These are phyloP conservation scores for Intellagama lesueurii DNA, from an alignment of 2,797 vertebrate genomes.

Conservation along the genomic window DNA sequence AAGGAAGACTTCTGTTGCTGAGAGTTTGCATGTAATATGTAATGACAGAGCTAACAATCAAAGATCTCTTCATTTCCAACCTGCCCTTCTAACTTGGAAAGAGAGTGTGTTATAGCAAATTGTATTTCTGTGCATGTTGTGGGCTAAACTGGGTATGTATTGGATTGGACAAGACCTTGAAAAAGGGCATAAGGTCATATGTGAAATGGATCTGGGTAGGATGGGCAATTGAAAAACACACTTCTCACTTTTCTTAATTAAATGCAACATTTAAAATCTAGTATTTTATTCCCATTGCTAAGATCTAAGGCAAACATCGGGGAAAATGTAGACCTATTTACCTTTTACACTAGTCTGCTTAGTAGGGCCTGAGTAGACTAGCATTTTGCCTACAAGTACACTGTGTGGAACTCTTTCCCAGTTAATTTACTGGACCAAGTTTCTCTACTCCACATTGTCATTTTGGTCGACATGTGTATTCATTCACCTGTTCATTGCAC, in stretches of 20 bases:
- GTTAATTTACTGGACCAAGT: neutral
- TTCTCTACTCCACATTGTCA: neutral
- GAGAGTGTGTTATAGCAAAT: neutral
- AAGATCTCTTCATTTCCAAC: neutral
- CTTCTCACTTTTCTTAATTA: too few species aligned
- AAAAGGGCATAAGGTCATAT: neutral
- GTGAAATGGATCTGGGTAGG: neutral
- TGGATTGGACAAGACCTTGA: neutral
- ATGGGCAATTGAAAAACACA: too few species aligned
- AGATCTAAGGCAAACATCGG: too few species aligned
- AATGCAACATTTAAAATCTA: too few species aligned
- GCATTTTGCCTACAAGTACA: neutral
- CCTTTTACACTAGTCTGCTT: neutral
- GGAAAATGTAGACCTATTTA: too few species aligned
- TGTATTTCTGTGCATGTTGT: neutral
- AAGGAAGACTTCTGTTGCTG: neutral
- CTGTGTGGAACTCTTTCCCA: neutral
- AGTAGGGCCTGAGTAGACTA: neutral
- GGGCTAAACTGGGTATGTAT: neutral
- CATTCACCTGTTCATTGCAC: too few species aligned
- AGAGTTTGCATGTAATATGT: neutral
- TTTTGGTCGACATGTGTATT: neutral
- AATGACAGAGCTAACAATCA: slow-evolving; percentile 4
- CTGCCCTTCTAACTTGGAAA: neutral
- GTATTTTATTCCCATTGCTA: too few species aligned